Conservation (phyloP, 1,140 invertebrate genomes). For the Sinonovacula constricta region DNA sequence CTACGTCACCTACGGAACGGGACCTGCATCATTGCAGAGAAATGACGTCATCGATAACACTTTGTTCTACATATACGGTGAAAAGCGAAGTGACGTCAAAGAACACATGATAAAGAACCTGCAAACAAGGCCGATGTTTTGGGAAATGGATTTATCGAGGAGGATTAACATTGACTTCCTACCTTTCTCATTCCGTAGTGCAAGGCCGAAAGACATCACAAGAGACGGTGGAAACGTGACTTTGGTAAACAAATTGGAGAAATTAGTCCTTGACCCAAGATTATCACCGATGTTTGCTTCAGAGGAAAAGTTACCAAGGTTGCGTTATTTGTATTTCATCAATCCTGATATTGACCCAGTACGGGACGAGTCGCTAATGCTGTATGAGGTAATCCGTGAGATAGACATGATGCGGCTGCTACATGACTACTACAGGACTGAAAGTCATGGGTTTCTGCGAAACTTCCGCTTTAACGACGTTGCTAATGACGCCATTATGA, state of each 20-base stretch:
- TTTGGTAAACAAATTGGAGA: not conserved
- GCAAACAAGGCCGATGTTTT: not conserved
- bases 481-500: not conserved
- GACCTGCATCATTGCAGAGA: not conserved
- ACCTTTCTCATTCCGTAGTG: not conserved
- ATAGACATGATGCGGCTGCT: not conserved
- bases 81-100: not conserved
- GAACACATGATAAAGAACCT: not conserved
- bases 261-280: not conserved
- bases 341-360: not conserved
- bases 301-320: not conserved
- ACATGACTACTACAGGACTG: not conserved
- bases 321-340: not conserved
- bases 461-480: not conserved
- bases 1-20: not conserved
- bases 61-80: not conserved
- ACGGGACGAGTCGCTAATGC: not conserved
- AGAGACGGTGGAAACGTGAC: not conserved
- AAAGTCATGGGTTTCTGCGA: not conserved
- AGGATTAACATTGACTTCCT: not conserved
- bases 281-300: not conserved
- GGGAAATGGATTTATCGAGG: not conserved
- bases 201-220: not conserved
- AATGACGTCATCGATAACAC: not conserved
- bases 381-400: not conserved